Percentiles rank a stretch among this genome's conserved stretches.
Conservation (phyloP, 2,113 vertebrate species). For the Aphyosemion australe region DNA sequence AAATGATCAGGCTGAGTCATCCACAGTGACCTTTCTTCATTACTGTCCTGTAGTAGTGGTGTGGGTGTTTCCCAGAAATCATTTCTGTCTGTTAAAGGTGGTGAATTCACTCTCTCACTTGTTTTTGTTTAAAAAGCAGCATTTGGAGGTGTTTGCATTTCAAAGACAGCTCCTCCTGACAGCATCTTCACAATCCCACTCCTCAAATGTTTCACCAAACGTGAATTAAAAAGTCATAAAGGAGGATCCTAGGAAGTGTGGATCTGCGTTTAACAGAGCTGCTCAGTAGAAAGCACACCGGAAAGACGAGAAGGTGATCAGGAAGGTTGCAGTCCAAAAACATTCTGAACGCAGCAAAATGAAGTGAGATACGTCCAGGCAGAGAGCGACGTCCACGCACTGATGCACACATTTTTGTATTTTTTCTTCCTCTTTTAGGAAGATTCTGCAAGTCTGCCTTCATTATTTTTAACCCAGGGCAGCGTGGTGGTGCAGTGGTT, state of each 20-base stretch:
- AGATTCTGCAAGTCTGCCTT: background rate
- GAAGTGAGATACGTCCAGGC: background rate
- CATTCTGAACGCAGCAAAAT: slow-evolving; percentile 1
- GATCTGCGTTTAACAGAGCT: background rate
- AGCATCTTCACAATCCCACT: background rate
- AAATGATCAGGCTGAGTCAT: slow-evolving; percentile 40
- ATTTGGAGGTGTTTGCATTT: background rate
- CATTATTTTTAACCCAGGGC: no score
- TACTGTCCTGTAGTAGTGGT: slow-evolving; percentile 12
- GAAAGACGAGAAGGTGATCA: slow-evolving; percentile 2
- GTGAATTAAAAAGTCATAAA: background rate
- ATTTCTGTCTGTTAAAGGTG: slow-evolving; percentile 7
- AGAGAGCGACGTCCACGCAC: background rate
- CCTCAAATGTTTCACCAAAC: background rate
- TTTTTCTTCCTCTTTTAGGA: background rate
- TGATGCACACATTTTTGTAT: background rate
- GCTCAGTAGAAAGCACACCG: background rate
- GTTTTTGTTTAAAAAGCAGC: background rate
- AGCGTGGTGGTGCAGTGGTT: background rate
- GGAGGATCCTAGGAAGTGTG: background rate
- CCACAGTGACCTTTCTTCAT: slow-evolving; percentile 32
- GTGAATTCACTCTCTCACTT: background rate
- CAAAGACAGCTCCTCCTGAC: background rate
- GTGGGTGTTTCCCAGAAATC: slow-evolving; percentile 35
- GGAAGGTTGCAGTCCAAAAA: background rate